phyloP scores from a whole-genome alignment of 2,888 invertebrate genomes.

The Chironomus tentans region DNA sequence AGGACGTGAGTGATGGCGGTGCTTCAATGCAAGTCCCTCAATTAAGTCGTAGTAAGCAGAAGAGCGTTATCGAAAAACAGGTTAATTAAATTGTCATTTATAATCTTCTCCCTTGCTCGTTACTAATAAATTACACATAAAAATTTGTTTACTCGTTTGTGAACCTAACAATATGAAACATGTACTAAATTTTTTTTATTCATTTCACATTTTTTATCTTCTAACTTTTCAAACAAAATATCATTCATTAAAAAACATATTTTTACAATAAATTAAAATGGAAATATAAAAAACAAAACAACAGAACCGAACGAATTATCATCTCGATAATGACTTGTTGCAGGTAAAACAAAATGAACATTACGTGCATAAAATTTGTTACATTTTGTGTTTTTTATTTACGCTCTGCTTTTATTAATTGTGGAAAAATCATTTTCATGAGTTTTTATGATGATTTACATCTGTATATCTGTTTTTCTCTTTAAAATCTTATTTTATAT shows the following conservation, averaged over 20 bases:
- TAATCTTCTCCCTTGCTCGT: no score
- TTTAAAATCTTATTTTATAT: no score
- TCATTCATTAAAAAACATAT: neutral
- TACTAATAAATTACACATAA: neutral
- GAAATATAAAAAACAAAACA: neutral
- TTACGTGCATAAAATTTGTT: neutral
- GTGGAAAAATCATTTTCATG: neutral
- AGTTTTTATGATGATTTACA: no score
- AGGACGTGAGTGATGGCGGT: constrained; percentile 44
- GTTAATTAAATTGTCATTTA: constrained; percentile 42
- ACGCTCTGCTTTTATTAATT: neutral
- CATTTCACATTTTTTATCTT: neutral
- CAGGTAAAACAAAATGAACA: constrained; percentile 9
- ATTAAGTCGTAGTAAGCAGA: constrained; percentile 36
- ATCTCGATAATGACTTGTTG: constrained; percentile 19
- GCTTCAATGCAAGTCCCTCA: constrained; percentile 35
- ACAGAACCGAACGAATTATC: neutral
- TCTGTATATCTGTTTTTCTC: no score
- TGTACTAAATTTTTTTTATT: neutral
- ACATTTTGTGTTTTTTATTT: neutral
- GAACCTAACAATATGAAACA: neutral
- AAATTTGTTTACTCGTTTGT: no score
- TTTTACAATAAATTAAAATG: neutral
- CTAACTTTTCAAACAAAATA: neutral
- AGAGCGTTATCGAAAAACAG: constrained; percentile 75